These are phyloP conservation scores for Papilio gigon DNA, from an alignment of 2,888 invertebrate species.

Conservation along the genomic window DNA sequence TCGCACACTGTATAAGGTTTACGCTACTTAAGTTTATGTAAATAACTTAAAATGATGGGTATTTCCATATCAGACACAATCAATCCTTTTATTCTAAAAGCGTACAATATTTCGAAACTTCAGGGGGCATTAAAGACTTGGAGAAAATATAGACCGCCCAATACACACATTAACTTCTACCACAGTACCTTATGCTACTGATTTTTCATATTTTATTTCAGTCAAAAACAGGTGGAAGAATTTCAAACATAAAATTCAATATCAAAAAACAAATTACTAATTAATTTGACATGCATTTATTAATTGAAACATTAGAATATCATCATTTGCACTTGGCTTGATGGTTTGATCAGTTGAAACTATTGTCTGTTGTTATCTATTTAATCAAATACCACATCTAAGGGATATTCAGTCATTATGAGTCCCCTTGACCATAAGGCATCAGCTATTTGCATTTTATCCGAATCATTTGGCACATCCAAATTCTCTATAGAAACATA, in stretches of 20 bases:
- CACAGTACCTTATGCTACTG: not conserved
- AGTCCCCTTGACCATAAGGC: slow-evolving; percentile 93
- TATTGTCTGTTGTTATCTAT: not conserved
- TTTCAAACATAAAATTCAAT: not conserved
- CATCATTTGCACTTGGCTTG: not conserved
- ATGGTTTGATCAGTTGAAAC: not conserved
- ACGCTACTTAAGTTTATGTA: not conserved
- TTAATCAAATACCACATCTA: slow-evolving; percentile 75
- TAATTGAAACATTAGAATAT: not conserved
- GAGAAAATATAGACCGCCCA: not conserved
- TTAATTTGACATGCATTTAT: too few species aligned
- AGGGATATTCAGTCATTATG: slow-evolving; percentile 86
- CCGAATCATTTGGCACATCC: slow-evolving; percentile 84
- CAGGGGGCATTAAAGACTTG: not conserved
- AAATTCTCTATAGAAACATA: slow-evolving; percentile 88
- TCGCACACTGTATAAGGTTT: not conserved
- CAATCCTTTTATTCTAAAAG: not conserved
- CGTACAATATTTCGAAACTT: not conserved
- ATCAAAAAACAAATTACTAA: not conserved
- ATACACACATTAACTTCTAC: not conserved
- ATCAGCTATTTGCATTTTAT: slow-evolving; percentile 85
- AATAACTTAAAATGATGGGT: not conserved
- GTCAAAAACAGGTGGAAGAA: not conserved
- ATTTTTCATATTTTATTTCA: not conserved
- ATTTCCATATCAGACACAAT: not conserved